A percentile compares a stretch with the other conserved stretches of the same genome.
These are phyloP conservation scores for Augochlora pura DNA, from an alignment of 1,140 invertebrate species.

Conservation along the genomic window DNA sequence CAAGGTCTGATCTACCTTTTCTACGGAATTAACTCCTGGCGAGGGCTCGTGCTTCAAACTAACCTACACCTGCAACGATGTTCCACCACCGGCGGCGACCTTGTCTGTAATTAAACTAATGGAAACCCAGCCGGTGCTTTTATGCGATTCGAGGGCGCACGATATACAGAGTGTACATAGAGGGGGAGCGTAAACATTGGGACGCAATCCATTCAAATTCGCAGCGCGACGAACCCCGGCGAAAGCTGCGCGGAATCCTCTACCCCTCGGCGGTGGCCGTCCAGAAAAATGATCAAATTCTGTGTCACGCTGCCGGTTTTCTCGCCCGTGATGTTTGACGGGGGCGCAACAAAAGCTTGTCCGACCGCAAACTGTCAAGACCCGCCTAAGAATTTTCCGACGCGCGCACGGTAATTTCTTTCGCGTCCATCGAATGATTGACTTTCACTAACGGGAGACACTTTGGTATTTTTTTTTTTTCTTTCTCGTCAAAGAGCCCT, in stretches of 20 bases:
- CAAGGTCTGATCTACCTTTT: conserved; percentile 35
- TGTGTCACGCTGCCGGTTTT: too few relatives aligned
- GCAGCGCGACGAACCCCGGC: conserved; percentile 23
- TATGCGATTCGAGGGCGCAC: conserved; percentile 40
- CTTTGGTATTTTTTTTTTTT: too few relatives aligned
- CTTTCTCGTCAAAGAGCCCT: too few relatives aligned
- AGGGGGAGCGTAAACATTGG: conserved; percentile 47
- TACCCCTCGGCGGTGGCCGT: background rate
- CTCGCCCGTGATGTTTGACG: background rate
- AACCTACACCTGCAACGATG: conserved; percentile 47
- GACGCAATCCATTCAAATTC: conserved; percentile 60
- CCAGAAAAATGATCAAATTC: conserved; percentile 16
- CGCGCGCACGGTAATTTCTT: too few relatives aligned
- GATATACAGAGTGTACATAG: conserved; percentile 29
- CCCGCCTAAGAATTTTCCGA: too few relatives aligned
- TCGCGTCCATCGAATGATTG: too few relatives aligned
- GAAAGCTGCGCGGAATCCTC: conserved; percentile 42
- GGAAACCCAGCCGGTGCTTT: conserved; percentile 65
- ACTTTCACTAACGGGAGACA: too few relatives aligned
- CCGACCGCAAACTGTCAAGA: background rate
- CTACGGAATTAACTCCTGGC: conserved; percentile 32
- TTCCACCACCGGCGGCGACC: conserved; percentile 46
- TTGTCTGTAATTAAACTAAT: conserved; percentile 75
- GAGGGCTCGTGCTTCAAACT: conserved; percentile 36
- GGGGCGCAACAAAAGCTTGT: background rate